Evolutionary conservation across 2,797 vertebrate genomes (phyloP), one percentile per base, ranked within the genome.

Genomic region (Enteromius unitaeniatus): DNA sequence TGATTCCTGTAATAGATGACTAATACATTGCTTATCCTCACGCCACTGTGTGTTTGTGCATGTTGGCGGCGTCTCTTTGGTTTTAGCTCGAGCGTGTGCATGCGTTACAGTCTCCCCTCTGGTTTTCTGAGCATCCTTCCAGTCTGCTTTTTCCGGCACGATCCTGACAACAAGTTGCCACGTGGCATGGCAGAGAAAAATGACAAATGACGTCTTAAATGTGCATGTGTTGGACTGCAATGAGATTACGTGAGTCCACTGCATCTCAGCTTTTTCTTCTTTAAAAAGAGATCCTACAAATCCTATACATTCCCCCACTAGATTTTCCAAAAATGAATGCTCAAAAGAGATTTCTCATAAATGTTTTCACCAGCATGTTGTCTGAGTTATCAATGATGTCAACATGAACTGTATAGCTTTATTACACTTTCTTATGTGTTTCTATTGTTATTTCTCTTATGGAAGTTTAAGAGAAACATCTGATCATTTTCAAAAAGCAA

Each of bases 1-100:
- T 55, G 60, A 84, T 86, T 89, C 84, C 88, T 86, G 86, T 89
- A 87, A 89, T 70, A 85, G 82, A 85, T 89, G 84, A 89, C 79
- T 89, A 85, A 85, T 78, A 79, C 78, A 78, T n/a, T 83, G 84
- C 82, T 83, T 76, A 51, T 82, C 23, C 79, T 86, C 75, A 83
- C 78, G 77, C 45, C 21, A 80, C 80, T 85, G 78, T 78, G 76
- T 74, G 73, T 83, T 85, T 85, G 79, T 85, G 83, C 64, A 84
- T 81, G 72, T 87, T 87, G 82, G 82, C 68, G 47, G 64, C 65
- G 34, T 68, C 75, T 78, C 42, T 84, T 84, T 45, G 82, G 65
- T 85, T 77, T 86, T 73, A 65, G 78, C 73, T 72, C 4, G 23
- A 83, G 70, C 58, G 31, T 67, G 53, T 80, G 72, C 42, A n/a